These are phyloP conservation scores for Maccullochella peelii DNA, from an alignment of 2,113 vertebrate genomes.

Conservation along the genomic window DNA sequence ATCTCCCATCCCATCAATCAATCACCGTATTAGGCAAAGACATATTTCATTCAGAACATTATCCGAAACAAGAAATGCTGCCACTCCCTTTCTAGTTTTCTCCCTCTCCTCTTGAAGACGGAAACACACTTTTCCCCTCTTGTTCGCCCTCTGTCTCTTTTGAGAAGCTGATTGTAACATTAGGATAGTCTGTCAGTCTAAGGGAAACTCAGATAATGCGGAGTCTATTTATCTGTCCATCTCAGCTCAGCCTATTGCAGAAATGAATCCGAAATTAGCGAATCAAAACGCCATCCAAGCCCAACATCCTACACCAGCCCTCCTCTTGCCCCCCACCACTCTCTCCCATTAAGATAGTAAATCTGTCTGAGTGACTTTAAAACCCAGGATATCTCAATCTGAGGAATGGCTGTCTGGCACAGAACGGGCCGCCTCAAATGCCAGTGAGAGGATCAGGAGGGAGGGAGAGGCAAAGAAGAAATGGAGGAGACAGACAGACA, in stretches of 20 bases:
- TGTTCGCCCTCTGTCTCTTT: slow-evolving; percentile 34
- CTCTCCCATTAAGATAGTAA: slow-evolving; percentile 81
- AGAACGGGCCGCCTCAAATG: slow-evolving; percentile 56
- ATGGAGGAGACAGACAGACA: slow-evolving; percentile 45
- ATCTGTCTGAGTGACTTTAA: slow-evolving; percentile 84
- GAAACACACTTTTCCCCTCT: slow-evolving; percentile 11
- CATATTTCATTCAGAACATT: slow-evolving; percentile 69
- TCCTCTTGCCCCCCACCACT: slow-evolving; percentile 33
- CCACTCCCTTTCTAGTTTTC: slow-evolving; percentile 31
- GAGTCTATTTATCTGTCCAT: slow-evolving; percentile 64
- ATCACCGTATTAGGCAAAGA: slow-evolving; percentile 71
- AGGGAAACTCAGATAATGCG: slow-evolving; percentile 26
- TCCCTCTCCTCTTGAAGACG: slow-evolving; percentile 19
- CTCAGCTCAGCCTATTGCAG: slow-evolving; percentile 36
- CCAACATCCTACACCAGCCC: slow-evolving; percentile 25
- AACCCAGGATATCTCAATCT: slow-evolving; percentile 78
- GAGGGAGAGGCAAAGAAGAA: slow-evolving; percentile 39
- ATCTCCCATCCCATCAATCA: slow-evolving; percentile 67
- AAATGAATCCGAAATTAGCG: slow-evolving; percentile 68
- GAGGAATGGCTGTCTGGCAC: slow-evolving; percentile 82
- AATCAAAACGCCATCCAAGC: slow-evolving; percentile 57
- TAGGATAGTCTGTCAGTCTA: slow-evolving; percentile 28
- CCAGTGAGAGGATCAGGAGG: slow-evolving; percentile 63
- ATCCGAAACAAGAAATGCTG: slow-evolving; percentile 59
- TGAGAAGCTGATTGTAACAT: slow-evolving; percentile 54